These are phyloP conservation scores for Drosophila fulvimacula DNA, from an alignment of 2,888 invertebrate genomes.

Conservation along the genomic window DNA sequence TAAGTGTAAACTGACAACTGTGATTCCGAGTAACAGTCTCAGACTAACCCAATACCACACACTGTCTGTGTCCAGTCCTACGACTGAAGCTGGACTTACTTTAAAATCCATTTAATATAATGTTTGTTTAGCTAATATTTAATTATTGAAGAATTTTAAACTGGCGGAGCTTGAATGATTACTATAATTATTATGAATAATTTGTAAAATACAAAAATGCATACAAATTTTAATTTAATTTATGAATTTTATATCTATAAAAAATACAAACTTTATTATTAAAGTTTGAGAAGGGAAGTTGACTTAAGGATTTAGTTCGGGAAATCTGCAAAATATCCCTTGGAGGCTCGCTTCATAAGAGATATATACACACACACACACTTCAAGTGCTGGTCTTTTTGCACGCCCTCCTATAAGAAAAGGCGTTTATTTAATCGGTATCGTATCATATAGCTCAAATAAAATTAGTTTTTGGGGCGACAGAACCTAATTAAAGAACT, in stretches of 20 bases:
- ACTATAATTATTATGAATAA: too few species aligned
- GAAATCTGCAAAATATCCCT: too few species aligned
- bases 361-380: background rate
- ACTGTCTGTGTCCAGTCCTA: too few species aligned
- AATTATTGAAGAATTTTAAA: background rate
- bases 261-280: too few species aligned
- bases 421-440: slow-evolving; percentile 1
- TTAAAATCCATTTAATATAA: background rate
- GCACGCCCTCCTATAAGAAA: background rate
- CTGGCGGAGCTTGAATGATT: background rate
- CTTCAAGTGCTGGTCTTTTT: background rate
- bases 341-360: background rate
- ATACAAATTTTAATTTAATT: too few species aligned
- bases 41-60: slow-evolving; percentile 7
- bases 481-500: slow-evolving; percentile 42
- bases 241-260: too few species aligned
- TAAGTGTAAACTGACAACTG: slow-evolving; percentile 43
- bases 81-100: too few species aligned
- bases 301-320: too few species aligned
- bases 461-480: slow-evolving; percentile 10
- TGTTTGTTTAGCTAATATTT: background rate
- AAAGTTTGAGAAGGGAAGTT: too few species aligned
- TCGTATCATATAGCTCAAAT: slow-evolving; percentile 1
- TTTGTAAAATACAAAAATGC: too few species aligned
- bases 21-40: slow-evolving; percentile 24